Evolutionary conservation across 2,888 invertebrate genomes (phyloP), one percentile per base, ranked within the genome.

Genomic region (Gymnosoma rotundatum): DNA sequence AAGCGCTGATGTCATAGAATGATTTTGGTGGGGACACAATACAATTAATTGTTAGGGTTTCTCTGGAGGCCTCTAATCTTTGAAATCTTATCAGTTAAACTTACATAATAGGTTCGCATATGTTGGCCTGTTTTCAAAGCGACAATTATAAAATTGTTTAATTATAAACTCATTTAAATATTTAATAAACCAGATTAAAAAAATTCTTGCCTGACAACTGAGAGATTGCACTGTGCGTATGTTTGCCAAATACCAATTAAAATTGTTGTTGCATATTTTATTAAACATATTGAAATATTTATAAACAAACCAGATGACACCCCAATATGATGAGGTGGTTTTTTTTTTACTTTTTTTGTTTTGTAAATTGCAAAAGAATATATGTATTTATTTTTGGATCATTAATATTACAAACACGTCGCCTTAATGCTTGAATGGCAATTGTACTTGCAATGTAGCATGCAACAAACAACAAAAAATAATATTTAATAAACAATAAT

Each of bases 341-440:
- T 25, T n/a, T 38, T 16, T 42, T 61, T 74, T 69, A 18, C 45
- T 58, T 20, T 12, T 16, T 70, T 78, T 76, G 52, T 38, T 64
- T 78, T 79, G 63, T 42, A 54, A 60, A 66, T 67, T 67, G 42
- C 20, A 48, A 58, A 54, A 69, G 7, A 32, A 32, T 32, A 32
- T 32, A 42, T n/a, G 63, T 18, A 69, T 74, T 48, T 52, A 67
- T 81, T 63, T 81, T 56, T 50, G 69, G 50, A 75, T 64, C 58
- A 67, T 69, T 75, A 83, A 83, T 60, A 63, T 66, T 61, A 69
- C 32, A 73, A 79, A 80, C 73, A 85, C 83, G 83, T 85, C 83
- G 82, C 82, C 72, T 84, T 60, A 84, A 86, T 80, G 86, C 86
- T 86, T 86, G 83, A 86, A 83, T 83, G 85, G 81, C 84, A 86